These are phyloP conservation scores for Sinopyrophorus schimmeli DNA, from an alignment of 2,888 invertebrate genomes.

Conservation along the genomic window DNA sequence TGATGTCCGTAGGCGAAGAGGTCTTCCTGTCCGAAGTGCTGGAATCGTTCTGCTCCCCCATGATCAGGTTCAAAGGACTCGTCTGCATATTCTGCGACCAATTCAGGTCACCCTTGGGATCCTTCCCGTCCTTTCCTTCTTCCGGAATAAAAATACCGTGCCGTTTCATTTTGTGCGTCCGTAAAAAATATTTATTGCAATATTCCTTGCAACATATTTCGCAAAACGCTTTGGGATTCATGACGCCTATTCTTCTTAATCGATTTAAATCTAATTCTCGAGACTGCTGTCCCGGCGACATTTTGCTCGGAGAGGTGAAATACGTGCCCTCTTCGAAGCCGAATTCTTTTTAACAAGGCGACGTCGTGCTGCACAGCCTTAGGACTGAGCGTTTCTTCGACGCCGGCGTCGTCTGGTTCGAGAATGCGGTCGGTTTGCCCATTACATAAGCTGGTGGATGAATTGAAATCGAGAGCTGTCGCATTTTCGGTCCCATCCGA, in stretches of 20 bases:
- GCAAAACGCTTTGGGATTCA: slow-evolving; percentile 89
- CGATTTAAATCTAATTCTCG: slow-evolving; percentile 75
- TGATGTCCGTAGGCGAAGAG: slow-evolving; percentile 55
- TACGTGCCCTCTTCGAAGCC: slow-evolving; percentile 42
- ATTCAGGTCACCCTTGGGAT: slow-evolving; percentile 44
- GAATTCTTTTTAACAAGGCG: slow-evolving; percentile 51
- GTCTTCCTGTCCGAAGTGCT: slow-evolving; percentile 55
- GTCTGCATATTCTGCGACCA: slow-evolving; percentile 61
- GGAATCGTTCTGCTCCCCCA: slow-evolving; percentile 63
- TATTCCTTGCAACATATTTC: slow-evolving; percentile 92
- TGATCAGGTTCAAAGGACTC: slow-evolving; percentile 78
- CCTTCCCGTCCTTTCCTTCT: slow-evolving; percentile 57
- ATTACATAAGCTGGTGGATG: slow-evolving; percentile 42
- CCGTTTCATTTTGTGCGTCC: slow-evolving; percentile 90
- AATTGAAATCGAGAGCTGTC: slow-evolving; percentile 34
- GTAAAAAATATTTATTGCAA: slow-evolving; percentile 89
- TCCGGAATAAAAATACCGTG: slow-evolving; percentile 78
- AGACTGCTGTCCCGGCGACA: slow-evolving; percentile 54
- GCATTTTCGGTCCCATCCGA: slow-evolving; percentile 42
- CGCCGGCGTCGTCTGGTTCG: slow-evolving; percentile 40
- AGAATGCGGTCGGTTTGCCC: slow-evolving; percentile 46
- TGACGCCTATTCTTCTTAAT: slow-evolving; percentile 75
- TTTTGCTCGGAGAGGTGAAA: slow-evolving; percentile 48
- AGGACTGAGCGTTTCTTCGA: slow-evolving; percentile 50
- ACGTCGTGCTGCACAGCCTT: slow-evolving; percentile 49